Evolutionary conservation across 2,113 vertebrate genomes (phyloP), one percentile per base, ranked within the genome.

Genomic region (Cheilinus undulatus): DNA sequence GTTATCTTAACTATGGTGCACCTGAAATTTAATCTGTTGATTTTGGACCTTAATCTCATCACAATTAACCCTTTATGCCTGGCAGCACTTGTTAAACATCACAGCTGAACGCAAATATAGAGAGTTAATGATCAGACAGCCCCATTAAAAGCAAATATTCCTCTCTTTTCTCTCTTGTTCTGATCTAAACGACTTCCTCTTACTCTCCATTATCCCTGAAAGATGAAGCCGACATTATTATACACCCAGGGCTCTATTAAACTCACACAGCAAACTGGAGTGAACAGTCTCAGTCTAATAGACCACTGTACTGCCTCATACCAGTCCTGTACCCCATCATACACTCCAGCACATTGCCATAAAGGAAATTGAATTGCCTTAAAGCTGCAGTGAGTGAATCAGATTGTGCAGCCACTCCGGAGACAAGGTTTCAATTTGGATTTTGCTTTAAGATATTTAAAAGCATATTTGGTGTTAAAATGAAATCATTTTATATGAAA

Each of bases 191-290:
- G 56, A 9, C 32, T 57, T 12, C 23, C 43, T 50, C 61, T 23
- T 52, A 23, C 30, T 48, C 42, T 30, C 24, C 12, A 36, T 51
- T 52, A 51, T 50, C 50, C 38, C 46, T 43, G 17, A 61, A 46
- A 68, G 64, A 77, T 14, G 23, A 52, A 73, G 1, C 52, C 57
- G 65, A 75, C 20, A 11, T 68, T 83, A 76, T 80, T 56, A 72
- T 65, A 67, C 51, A 67, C 73, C 10, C 12, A 59, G 66, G 65
- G 45, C 81, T 51, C 78, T 69, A 75, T 88, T 83, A 85, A 81
- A 76, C 26, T 27, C 61, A 19, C 7, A 64, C 63, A 50, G 67
- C 76, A 60, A 73, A 76, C 54, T 62, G 52, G 79, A 83, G 23
- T 32, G 60, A 79, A 73, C 36, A 9, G 45, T 36, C 53, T 56